Base-by-base conservation (phyloP, 2,113 vertebrate species). In the Sinocyclocheilus rhinocerous region DNA sequence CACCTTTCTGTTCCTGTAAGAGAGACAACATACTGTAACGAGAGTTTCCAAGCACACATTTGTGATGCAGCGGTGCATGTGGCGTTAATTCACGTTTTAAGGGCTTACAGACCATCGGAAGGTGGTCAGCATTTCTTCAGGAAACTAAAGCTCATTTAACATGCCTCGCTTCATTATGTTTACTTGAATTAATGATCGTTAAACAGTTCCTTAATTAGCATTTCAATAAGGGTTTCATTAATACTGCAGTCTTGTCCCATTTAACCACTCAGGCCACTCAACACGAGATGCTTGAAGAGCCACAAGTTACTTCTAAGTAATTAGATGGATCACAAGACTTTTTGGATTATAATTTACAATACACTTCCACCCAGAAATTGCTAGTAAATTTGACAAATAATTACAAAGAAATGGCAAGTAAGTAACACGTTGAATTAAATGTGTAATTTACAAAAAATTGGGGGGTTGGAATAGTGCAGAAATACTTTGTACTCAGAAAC, bases 1-100 rank as follows among this genome's bases (percentile, higher is more conserved):
- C 91, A 99, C 97, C 92, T 99, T 99, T 95, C 97, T 97, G 95
- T 99, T 99, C 96, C 98, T 99, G 95, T 90, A 72, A 84, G 90
- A 69, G 86, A 80, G 85, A 16, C 48, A 82, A 36, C 89, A 45
- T 85, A 22, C 2, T 42, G 33, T 33, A 22, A 65, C 4, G 3
- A 10, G 20, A 69, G 20, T 24, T 59, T 59, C 20, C 57, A 55
- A 20, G 15, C 4, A 15, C 8, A 18, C 45, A 52, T 76, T 42
- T 24, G 57, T 5, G 20, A 16, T 15, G 85, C 20, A 91, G 57
- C 16, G 20, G 76, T 7, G 5, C 55, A 33, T 36, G 18, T 61
- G 52, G 61, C 12, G 0, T 26, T 80, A 8, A 61, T 42, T 65
- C 22, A 20, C 22, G 10, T 69, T 85, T n/a, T 24, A 15, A 45